Evolutionary conservation across 1,140 invertebrate species (phyloP), one percentile per base, ranked within the genome.

Genomic region (Battus philenor): DNA sequence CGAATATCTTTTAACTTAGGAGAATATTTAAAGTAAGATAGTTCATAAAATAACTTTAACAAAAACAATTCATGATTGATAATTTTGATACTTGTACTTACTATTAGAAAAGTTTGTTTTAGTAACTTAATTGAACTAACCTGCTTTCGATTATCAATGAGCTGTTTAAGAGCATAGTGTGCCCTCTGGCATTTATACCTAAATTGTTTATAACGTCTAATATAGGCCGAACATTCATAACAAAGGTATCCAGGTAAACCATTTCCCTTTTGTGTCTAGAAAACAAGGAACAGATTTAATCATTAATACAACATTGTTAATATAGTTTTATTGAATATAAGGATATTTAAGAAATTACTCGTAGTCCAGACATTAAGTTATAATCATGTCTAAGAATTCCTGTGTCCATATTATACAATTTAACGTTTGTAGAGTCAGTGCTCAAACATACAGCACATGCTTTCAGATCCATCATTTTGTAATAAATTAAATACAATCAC

Each of bases 221-320:
- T 47, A 49, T 69, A 60, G 1, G 66, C 55, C 31, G 47, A 43
- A 50, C 79, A 83, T 31, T 72, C 59, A 6, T 59, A 50, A 50
- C 76, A 83, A 18, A 83, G 48, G 47, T 70, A 79, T 34, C 69
- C 59, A 6, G 74, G 74, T 17, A 79, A 46, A n/a, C 75, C 78
- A 59, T 52, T 60, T 15, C 54, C 58, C 11, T 47, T 39, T 1
- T 30, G 11, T 17, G 59, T 70, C 78, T 82, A 54, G n/a, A n/a
- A 44, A 72, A 76, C 46, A 31, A n/a, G n/a, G n/a, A n/a, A n/a
- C n/a, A n/a, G n/a, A n/a, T n/a, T n/a, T n/a, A n/a, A n/a, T n/a
- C n/a, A n/a, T n/a, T n/a, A n/a, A n/a, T n/a, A n/a, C n/a, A n/a
- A n/a, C n/a, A n/a, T n/a, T n/a, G n/a, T n/a, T n/a, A n/a, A n/a